Base-by-base conservation (phyloP, 2,113 vertebrate species). In the Euleptes europaea region DNA sequence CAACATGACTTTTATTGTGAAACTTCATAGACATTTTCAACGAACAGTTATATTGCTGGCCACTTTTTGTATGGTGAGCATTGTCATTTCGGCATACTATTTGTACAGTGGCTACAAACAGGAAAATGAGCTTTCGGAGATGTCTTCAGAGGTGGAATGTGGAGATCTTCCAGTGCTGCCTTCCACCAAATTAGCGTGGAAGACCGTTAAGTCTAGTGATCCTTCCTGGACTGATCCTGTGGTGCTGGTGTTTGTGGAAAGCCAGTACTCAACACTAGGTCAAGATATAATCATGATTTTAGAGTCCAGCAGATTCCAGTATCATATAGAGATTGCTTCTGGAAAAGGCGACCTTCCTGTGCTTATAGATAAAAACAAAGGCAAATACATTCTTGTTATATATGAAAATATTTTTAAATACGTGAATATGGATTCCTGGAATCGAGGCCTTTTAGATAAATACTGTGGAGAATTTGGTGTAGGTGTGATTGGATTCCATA, bases 401-500 rank as follows among this genome's bases (percentile, higher is more conserved):
- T 97, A 97, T 78, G 97, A 97, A 93, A 97, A 97, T 83, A 96
- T 97, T 87, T 85, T 95, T 1, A 97, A 96, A 78, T 97, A 97
- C 71, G 86, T 96, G 76, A 96, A 97, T 7, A 95, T 97, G 97
- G 97, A 97, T 92, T 91, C 96, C 7, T 97, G 96, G 97, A 97
- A 96, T 88, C 95, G 94, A 92, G 95, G 95, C 86, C 96, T 97
- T 85, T 91, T 97, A 83, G 96, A 97, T 93, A 97, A 96, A 88
- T 97, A 97, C 92, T 97, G 97, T 85, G 3, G 90, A 78, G 96
- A 97, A 21, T 96, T 96, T 21, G 93, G 95, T 23, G 96, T 97
- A 67, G 96, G 96, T 80, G 78, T 97, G 78, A 97, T 97, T 33
- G 96, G 96, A 74, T 97, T 97, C 87, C 93, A 96, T 83, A 96